Evolutionary conservation across 2,888 invertebrate species (phyloP).

Genomic region (Melanostoma scalare): DNA sequence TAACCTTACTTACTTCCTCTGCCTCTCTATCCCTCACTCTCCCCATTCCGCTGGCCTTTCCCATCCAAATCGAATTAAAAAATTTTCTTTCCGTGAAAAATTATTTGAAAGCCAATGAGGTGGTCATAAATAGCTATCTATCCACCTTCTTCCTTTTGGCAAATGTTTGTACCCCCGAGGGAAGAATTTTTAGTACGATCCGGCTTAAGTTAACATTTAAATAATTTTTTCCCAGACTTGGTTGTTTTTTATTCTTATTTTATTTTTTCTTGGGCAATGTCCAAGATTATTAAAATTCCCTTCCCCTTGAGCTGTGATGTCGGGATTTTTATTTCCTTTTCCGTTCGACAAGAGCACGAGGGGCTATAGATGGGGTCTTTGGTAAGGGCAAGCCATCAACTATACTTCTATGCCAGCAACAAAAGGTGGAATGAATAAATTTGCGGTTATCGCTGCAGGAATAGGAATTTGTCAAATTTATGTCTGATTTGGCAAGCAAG

Average conservation of each 20-base stretch:
- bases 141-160: slow-evolving; percentile 59
- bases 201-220: slow-evolving; percentile 49
- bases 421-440: slow-evolving; percentile 64
- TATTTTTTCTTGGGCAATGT: slow-evolving; percentile 59
- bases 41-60: not conserved
- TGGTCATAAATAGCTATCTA: slow-evolving; percentile 67
- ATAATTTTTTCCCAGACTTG: slow-evolving; percentile 45
- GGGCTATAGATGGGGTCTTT: slow-evolving; percentile 2
- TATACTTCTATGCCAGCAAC: slow-evolving; percentile 29
- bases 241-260: slow-evolving; percentile 36
- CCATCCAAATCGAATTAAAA: slow-evolving; percentile 6
- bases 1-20: not conserved
- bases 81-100: slow-evolving; percentile 45
- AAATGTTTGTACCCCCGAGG: slow-evolving; percentile 28
- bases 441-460: slow-evolving; percentile 66
- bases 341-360: not conserved
- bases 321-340: slow-evolving; percentile 47
- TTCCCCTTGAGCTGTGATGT: slow-evolving; percentile 45
- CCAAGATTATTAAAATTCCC: slow-evolving; percentile 72
- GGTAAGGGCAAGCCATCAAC: not conserved
- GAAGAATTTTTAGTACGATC: not conserved
- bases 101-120: slow-evolving; percentile 70
- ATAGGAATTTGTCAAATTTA: slow-evolving; percentile 71
- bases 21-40: not conserved
- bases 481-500: slow-evolving; percentile 48